Conservation (phyloP, 2,113 vertebrate genomes). For the Strix aluco region DNA sequence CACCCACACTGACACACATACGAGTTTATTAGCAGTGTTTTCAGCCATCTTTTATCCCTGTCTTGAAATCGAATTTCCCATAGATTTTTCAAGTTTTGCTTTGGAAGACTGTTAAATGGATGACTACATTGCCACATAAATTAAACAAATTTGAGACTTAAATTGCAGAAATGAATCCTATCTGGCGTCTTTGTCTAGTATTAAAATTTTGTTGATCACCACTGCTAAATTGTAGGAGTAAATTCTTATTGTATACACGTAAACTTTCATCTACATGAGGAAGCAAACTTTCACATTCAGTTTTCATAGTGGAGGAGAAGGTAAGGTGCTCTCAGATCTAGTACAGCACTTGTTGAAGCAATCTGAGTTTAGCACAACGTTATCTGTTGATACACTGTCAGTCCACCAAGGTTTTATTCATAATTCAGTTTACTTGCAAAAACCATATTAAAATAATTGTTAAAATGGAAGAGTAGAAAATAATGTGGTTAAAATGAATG, state of each 20-base stretch:
- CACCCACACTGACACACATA: rapidly evolving
- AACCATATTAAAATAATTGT: neutral
- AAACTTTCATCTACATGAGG: neutral
- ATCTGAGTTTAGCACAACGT: neutral
- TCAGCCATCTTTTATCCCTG: neutral
- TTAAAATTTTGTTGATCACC: neutral
- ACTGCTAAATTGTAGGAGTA: neutral
- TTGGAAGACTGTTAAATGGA: neutral
- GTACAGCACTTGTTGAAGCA: neutral
- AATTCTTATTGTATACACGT: neutral
- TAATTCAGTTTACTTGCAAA: neutral
- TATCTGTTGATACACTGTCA: neutral
- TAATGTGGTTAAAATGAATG: neutral
- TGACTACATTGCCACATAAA: neutral
- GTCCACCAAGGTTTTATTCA: neutral
- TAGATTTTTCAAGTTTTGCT: neutral
- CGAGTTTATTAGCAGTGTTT: neutral
- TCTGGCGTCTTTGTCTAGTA: neutral
- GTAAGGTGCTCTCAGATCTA: neutral
- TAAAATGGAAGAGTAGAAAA: neutral
- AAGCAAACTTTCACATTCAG: neutral
- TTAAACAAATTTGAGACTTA: neutral
- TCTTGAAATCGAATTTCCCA: neutral
- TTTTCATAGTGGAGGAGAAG: neutral
- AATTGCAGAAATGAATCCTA: constrained; percentile 37